Conservation (phyloP, 2,888 invertebrate genomes). For the Hermaeophaga mercurialis region DNA sequence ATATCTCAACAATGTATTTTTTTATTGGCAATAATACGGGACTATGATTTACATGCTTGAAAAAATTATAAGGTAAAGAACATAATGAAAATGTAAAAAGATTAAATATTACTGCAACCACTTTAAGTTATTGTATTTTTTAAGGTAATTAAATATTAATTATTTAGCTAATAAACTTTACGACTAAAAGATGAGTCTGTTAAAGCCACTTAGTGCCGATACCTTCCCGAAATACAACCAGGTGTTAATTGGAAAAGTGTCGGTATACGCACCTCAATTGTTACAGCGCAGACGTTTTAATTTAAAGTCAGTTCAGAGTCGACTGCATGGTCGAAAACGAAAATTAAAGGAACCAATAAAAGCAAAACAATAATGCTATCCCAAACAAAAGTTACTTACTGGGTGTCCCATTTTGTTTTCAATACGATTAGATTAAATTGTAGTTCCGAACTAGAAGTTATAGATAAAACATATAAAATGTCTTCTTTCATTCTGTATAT, state of each 20-base stretch:
- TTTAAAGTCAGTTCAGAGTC: conserved; percentile 47
- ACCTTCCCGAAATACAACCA: conserved; percentile 40
- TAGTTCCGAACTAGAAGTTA: too few species aligned
- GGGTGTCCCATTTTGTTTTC: not conserved
- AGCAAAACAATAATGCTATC: conserved; percentile 12
- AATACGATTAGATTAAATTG: too few species aligned
- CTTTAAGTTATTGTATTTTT: too few species aligned
- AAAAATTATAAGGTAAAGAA: too few species aligned
- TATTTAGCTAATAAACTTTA: not conserved
- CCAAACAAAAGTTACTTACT: not conserved
- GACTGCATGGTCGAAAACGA: conserved; percentile 27
- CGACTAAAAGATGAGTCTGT: not conserved
- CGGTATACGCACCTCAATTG: conserved; percentile 51
- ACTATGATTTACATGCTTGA: too few species aligned
- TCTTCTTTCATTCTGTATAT: too few species aligned
- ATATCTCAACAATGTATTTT: too few species aligned
- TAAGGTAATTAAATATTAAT: not conserved
- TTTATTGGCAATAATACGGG: too few species aligned
- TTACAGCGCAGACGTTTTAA: conserved; percentile 53
- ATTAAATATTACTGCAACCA: too few species aligned
- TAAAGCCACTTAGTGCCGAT: conserved; percentile 21
- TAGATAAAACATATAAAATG: too few species aligned
- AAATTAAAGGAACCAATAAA: conserved; percentile 40
- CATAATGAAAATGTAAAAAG: too few species aligned
- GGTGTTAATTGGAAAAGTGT: conserved; percentile 56